Percentiles rank a stretch among this genome's conserved stretches.
phyloP scores from a whole-genome alignment of 2,888 invertebrate species.

The Acleris holmiana region DNA sequence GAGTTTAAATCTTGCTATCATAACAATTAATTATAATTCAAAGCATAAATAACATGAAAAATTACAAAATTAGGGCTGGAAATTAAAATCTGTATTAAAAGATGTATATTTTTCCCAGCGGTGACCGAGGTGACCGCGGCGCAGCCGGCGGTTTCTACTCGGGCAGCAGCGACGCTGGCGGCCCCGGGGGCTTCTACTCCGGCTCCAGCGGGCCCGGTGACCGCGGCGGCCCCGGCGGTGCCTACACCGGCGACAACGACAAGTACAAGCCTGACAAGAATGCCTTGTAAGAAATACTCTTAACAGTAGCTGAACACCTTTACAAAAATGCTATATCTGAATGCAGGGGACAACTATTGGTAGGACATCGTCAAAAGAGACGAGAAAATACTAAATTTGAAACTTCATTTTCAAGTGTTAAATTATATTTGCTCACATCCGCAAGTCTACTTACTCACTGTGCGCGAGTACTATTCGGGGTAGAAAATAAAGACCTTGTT shows the following conservation, averaged over 20 bases:
- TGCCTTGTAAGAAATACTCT: conserved; percentile 37
- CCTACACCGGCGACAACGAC: conserved; percentile 44
- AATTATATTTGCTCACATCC: too few species aligned
- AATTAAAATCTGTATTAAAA: neutral
- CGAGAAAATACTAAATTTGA: too few species aligned
- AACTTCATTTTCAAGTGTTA: too few species aligned
- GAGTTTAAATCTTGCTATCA: too few species aligned
- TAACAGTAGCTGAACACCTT: too few species aligned
- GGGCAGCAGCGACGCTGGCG: conserved; percentile 50
- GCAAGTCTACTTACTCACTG: too few species aligned
- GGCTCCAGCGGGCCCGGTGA: conserved; percentile 46
- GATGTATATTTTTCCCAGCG: conserved; percentile 47
- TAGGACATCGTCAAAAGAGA: too few species aligned
- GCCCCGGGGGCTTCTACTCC: conserved; percentile 37
- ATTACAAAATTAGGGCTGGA: too few species aligned
- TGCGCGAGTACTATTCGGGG: neutral
- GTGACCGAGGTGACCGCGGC: conserved; percentile 73
- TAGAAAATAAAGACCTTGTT: neutral
- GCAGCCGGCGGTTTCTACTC: conserved; percentile 67
- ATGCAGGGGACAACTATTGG: too few species aligned
- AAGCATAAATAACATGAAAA: too few species aligned
- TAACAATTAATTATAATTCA: too few species aligned
- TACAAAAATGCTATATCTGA: too few species aligned
- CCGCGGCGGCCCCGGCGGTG: conserved; percentile 47
- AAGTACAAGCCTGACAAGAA: conserved; percentile 54